phyloP scores from a whole-genome alignment of 35 echinoderm and acorn worm genomes.

The Ptychodera flava region DNA sequence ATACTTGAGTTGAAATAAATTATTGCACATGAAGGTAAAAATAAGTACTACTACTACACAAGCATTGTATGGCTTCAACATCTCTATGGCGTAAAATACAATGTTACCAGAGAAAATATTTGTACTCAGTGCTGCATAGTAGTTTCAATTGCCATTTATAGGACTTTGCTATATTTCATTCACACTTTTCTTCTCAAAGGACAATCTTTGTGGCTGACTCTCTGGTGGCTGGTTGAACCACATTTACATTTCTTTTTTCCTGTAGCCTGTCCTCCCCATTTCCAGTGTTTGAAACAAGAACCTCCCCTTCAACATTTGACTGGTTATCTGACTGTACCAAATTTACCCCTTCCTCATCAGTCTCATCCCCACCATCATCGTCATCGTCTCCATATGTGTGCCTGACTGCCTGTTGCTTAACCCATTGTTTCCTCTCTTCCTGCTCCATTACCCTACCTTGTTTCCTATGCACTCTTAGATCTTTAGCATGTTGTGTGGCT shows the following conservation, averaged over 20 bases:
- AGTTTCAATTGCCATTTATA: no score
- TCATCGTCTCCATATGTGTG: not conserved
- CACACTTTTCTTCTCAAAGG: not conserved
- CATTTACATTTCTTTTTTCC: not conserved
- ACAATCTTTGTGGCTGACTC: not conserved
- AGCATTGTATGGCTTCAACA: no score
- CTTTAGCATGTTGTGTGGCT: no score
- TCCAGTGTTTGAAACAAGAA: not conserved
- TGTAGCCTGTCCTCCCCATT: not conserved
- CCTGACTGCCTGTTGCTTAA: not conserved
- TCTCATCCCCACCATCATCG: not conserved
- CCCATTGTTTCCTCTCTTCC: not conserved
- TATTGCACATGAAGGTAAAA: no score
- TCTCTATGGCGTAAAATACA: no score
- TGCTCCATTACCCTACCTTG: not conserved
- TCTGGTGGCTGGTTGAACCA: not conserved
- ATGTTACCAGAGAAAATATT: no score
- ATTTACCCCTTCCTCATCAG: not conserved
- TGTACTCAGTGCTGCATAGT: no score
- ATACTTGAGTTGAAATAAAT: no score
- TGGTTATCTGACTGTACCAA: not conserved
- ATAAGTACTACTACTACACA: no score
- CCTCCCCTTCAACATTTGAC: not conserved
- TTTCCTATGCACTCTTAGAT: not conserved
- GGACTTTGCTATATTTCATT: no score